Evolutionary conservation across 30 jellyfish, hydroid and myxozoan genomes (phyloP).

Genomic region (Chrysaora quinquecirrha): DNA sequence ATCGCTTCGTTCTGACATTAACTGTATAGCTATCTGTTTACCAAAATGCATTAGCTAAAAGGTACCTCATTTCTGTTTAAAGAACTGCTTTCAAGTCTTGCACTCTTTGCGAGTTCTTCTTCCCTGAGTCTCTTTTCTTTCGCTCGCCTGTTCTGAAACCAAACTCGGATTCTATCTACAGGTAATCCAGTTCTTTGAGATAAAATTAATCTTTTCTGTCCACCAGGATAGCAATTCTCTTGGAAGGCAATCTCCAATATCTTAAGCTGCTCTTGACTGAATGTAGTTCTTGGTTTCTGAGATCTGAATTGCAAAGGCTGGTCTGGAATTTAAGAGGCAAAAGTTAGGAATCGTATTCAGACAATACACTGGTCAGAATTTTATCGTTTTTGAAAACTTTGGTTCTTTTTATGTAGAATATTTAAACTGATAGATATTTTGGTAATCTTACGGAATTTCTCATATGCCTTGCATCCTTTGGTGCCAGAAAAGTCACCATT

Average conservation of each 20-base stretch:
- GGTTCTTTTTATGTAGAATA: too few species aligned
- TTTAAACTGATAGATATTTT: too few species aligned
- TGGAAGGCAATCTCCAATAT: conserved; percentile 72
- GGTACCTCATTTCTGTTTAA: background rate
- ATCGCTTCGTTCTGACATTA: too few species aligned
- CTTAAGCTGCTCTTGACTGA: conserved; percentile 66
- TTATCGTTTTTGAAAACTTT: too few species aligned
- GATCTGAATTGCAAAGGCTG: conserved; percentile 75
- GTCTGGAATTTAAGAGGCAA: too few species aligned
- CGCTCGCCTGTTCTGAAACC: conserved; percentile 98
- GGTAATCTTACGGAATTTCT: too few species aligned
- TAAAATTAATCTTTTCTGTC: conserved; percentile 45
- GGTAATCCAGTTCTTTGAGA: conserved; percentile 67
- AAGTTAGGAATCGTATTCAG: too few species aligned
- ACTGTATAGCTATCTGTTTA: too few species aligned
- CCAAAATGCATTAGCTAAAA: too few species aligned
- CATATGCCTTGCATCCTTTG: too few species aligned
- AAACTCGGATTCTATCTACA: conserved; percentile 82
- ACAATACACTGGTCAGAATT: too few species aligned
- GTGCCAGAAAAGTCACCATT: too few species aligned
- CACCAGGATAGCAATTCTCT: conserved; percentile 68
- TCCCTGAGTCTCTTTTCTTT: conserved; percentile 83
- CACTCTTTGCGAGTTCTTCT: conserved; percentile 84
- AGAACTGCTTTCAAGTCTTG: background rate
- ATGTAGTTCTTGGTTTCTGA: conserved; percentile 88